A percentile compares a stretch with the other conserved stretches of the same genome.
Evolutionary conservation across 1,140 invertebrate species (phyloP).

Genomic region (Ostrea edulis): DNA sequence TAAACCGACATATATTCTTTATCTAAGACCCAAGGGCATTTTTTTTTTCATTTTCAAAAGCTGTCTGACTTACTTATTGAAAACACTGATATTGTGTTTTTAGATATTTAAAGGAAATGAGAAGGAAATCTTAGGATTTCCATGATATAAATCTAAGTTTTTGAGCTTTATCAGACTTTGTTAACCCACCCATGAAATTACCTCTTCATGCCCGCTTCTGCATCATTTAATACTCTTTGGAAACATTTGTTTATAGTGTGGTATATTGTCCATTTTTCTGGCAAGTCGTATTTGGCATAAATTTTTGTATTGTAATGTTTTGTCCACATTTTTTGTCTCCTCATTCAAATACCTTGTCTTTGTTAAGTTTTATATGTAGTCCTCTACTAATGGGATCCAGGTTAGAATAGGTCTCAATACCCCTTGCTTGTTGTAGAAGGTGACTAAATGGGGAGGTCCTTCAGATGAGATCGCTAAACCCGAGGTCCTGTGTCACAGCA

Average conservation of each 20-base stretch:
- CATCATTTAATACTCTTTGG: not conserved
- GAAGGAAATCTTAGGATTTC: slow-evolving; percentile 7
- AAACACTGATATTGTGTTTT: not conserved
- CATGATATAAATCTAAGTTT: not conserved
- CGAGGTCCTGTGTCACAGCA: too few species aligned
- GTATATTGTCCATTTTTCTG: not conserved
- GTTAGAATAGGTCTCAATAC: too few species aligned
- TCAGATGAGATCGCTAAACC: too few species aligned
- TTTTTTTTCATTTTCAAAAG: slow-evolving; percentile 11
- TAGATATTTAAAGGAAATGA: not conserved
- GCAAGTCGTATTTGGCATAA: not conserved
- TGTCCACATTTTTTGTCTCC: too few species aligned
- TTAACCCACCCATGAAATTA: slow-evolving; percentile 26
- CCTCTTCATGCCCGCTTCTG: not conserved
- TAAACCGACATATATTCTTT: not conserved
- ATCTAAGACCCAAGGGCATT: not conserved
- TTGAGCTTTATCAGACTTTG: not conserved
- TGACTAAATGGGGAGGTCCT: too few species aligned
- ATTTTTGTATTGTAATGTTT: not conserved
- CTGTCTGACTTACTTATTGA: not conserved
- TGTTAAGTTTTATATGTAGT: too few species aligned
- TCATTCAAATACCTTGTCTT: too few species aligned
- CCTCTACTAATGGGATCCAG: too few species aligned
- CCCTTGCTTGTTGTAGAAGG: too few species aligned
- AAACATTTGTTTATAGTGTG: not conserved